Conservation (phyloP, 2,797 vertebrate genomes). For the Sebastiscus tertius region DNA sequence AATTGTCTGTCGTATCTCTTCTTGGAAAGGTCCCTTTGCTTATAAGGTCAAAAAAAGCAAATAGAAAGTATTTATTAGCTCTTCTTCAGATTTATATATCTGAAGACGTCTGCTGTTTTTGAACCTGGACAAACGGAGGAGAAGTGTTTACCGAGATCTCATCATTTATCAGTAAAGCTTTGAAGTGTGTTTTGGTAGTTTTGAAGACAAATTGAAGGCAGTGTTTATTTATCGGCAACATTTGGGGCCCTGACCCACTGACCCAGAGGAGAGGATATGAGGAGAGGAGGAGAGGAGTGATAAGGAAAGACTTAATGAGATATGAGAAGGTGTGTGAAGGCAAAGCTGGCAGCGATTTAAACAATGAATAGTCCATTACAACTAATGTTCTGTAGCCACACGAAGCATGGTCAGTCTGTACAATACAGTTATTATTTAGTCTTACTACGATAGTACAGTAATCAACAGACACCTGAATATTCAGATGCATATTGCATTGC, state of each 20-base stretch:
- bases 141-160: conserved; percentile 50
- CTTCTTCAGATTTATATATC: conserved; percentile 30
- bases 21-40: neutral
- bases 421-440: neutral
- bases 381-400: neutral
- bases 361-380: neutral
- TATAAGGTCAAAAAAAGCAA: conserved; percentile 31
- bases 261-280: conserved; percentile 31
- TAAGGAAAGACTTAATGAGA: conserved; percentile 16
- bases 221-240: conserved; percentile 36
- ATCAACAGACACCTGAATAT: neutral
- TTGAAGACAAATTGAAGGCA: conserved; percentile 54
- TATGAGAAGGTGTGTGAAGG: conserved; percentile 22
- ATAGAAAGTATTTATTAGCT: conserved; percentile 49
- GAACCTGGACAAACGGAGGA: conserved; percentile 20
- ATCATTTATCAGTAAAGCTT: conserved; percentile 41
- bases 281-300: conserved; percentile 10
- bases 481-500: neutral
- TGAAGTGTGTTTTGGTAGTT: conserved; percentile 62
- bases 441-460: neutral
- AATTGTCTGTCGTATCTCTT: neutral
- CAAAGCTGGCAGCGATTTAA: neutral
- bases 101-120: conserved; percentile 30
- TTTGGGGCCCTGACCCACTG: conserved; percentile 48
- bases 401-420: neutral